Evolutionary conservation across 2,888 invertebrate genomes (phyloP).

Genomic region (Lithophane socia): DNA sequence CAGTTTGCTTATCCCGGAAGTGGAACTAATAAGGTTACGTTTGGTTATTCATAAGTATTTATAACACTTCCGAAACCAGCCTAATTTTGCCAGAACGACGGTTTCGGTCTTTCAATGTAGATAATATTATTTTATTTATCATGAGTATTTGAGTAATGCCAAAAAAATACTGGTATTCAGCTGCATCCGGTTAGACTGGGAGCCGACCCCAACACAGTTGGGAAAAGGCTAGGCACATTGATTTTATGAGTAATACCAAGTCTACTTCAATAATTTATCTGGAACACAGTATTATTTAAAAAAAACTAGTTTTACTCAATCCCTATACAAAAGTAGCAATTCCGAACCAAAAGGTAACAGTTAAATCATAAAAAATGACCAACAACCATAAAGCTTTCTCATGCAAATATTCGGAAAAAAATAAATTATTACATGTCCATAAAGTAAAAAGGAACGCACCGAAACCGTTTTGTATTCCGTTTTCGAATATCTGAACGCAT

Average conservation of each 20-base stretch:
- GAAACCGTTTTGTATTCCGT: constrained; percentile 77
- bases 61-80: background rate
- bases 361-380: constrained; percentile 60
- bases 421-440: constrained; percentile 77
- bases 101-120: background rate
- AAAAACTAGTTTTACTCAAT: background rate
- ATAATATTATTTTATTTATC: background rate
- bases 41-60: background rate
- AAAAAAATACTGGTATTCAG: no score
- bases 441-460: constrained; percentile 71
- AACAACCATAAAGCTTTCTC: constrained; percentile 64
- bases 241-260: background rate
- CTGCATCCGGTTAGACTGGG: no score
- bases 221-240: no score
- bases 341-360: constrained; percentile 40
- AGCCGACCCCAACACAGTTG: no score
- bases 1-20: background rate
- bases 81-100: background rate
- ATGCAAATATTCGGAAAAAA: constrained; percentile 76
- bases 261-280: background rate
- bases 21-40: background rate
- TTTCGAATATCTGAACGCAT: constrained; percentile 81
- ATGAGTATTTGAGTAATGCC: no score
- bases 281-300: background rate
- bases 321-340: constrained; percentile 15